A percentile compares a stretch with the other conserved stretches of the same genome.
phyloP scores from a whole-genome alignment of 2,797 vertebrate species.

The Denticeps clupeoides region DNA sequence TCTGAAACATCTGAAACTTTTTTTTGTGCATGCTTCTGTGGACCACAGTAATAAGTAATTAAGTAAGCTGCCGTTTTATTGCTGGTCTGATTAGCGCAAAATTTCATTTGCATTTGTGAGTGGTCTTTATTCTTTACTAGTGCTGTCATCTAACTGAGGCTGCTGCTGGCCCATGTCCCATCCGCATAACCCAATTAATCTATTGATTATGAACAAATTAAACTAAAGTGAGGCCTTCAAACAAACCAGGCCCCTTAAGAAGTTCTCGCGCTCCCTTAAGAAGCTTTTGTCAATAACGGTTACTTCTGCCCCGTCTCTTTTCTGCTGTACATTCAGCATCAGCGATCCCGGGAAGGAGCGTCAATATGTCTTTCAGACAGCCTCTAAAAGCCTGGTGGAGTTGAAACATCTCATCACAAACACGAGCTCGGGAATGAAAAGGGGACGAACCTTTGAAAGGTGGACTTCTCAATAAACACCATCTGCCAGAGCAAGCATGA shows the following conservation, averaged over 20 bases:
- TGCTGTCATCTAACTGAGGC: background rate
- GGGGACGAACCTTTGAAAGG: constrained; percentile 25
- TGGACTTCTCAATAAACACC: constrained; percentile 56
- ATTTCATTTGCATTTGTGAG: too few relatives aligned
- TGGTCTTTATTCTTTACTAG: background rate
- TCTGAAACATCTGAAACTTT: too few relatives aligned
- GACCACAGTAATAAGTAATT: too few relatives aligned
- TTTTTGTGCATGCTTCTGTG: too few relatives aligned
- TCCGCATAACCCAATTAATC: constrained; percentile 7
- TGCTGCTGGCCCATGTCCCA: background rate
- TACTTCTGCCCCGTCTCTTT: constrained; percentile 1
- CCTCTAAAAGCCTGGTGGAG: too few relatives aligned
- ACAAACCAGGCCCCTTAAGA: constrained; percentile 6
- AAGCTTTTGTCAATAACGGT: constrained; percentile 12
- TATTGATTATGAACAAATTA: constrained; percentile 10
- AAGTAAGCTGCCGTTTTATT: too few relatives aligned
- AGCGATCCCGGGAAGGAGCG: background rate
- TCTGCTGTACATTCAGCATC: background rate
- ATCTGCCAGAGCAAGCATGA: constrained; percentile 61
- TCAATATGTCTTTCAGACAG: too few relatives aligned
- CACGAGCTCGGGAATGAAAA: too few relatives aligned
- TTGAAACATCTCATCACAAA: too few relatives aligned
- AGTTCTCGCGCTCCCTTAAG: background rate
- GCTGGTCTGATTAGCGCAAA: too few relatives aligned
- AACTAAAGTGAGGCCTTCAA: constrained; percentile 3